Conservation (phyloP, 2,797 vertebrate species). For the Melanotaenia nigrans region DNA sequence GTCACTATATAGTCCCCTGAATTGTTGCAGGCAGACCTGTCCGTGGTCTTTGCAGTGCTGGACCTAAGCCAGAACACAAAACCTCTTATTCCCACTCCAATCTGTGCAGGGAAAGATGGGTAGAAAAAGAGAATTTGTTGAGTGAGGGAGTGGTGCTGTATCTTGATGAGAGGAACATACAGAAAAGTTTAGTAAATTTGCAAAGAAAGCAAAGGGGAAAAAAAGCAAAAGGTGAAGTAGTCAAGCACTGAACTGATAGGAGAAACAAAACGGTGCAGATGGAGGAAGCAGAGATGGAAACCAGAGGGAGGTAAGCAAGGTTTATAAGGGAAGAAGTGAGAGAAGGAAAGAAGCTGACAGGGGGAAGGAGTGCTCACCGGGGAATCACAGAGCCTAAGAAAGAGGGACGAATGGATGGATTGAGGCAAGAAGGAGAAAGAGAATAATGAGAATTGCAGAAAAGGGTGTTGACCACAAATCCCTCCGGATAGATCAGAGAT, state of each 20-base stretch:
- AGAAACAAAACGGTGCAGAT: conserved; percentile 37
- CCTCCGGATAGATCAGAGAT: conserved; percentile 67
- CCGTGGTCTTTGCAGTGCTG: conserved; percentile 62
- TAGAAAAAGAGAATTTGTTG: conserved; percentile 36
- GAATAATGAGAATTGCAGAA: conserved; percentile 77
- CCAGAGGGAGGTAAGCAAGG: conserved; percentile 39
- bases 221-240: conserved; percentile 47
- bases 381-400: conserved; percentile 53
- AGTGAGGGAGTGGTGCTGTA: conserved; percentile 20
- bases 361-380: conserved; percentile 51
- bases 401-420: conserved; percentile 55
- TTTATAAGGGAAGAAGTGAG: conserved; percentile 64
- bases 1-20: conserved; percentile 48
- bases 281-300: conserved; percentile 47
- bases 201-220: conserved; percentile 28
- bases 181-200: conserved; percentile 18
- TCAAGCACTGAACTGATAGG: conserved; percentile 23
- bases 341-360: conserved; percentile 51
- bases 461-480: conserved; percentile 77
- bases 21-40: conserved; percentile 52
- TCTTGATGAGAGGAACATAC: conserved; percentile 28
- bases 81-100: conserved; percentile 77
- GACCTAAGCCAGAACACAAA: conserved; percentile 71
- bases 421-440: conserved; percentile 46
- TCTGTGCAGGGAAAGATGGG: conserved; percentile 62